Evolutionary conservation across 2,888 invertebrate species (phyloP).

Genomic region (Campoplex nolae): DNA sequence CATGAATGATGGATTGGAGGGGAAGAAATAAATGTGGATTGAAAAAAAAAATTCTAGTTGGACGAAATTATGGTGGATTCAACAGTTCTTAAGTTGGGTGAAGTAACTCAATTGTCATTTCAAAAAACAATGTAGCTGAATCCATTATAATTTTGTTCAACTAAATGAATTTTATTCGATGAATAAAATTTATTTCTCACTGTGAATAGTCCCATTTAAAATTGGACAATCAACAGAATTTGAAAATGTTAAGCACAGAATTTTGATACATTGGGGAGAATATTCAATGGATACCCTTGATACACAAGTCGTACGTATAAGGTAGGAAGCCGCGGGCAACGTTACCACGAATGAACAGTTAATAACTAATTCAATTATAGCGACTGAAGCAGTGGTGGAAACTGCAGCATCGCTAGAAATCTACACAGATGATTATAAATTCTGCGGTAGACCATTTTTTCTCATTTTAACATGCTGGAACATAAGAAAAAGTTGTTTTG

Average conservation of each 20-base stretch:
- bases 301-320: constrained; percentile 5
- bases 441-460: neutral
- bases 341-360: constrained; percentile 29
- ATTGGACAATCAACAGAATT: neutral
- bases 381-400: constrained; percentile 8
- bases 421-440: neutral
- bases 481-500: neutral
- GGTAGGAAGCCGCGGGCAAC: constrained; percentile 5
- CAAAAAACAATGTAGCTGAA: too few relatives aligned
- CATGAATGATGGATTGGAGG: too few relatives aligned
- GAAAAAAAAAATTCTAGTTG: too few relatives aligned
- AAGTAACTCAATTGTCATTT: too few relatives aligned
- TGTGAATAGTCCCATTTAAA: neutral
- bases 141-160: too few relatives aligned
- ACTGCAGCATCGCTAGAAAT: constrained; percentile 20
- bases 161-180: too few relatives aligned
- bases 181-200: too few relatives aligned
- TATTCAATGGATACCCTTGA: neutral
- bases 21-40: neutral
- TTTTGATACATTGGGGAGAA: neutral
- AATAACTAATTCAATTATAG: constrained; percentile 58
- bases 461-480: neutral
- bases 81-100: too few relatives aligned
- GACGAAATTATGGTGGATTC: too few relatives aligned
- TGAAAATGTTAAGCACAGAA: neutral